Evolutionary conservation across 2,113 vertebrate species (phyloP).

Genomic region (Macroglossus sobrinus): DNA sequence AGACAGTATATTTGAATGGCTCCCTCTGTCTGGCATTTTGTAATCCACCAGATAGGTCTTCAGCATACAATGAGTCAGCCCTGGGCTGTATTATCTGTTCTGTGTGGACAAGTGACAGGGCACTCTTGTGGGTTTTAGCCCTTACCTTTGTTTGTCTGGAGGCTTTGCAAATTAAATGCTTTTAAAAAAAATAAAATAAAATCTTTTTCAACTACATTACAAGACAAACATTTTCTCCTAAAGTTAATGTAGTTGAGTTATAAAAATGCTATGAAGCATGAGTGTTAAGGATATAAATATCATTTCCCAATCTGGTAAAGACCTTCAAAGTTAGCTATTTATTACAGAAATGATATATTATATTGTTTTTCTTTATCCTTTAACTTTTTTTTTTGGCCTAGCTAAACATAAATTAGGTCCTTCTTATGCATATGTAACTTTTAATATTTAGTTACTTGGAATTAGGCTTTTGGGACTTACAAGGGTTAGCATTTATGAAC

Average conservation of each 20-base stretch:
- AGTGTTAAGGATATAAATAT: constrained; percentile 27
- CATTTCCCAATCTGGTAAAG: background rate
- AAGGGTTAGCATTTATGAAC: background rate
- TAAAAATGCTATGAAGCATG: constrained; percentile 17
- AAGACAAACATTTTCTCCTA: constrained; percentile 1
- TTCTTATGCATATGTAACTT: background rate
- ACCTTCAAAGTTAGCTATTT: background rate
- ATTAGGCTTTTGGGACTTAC: background rate
- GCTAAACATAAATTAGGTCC: background rate
- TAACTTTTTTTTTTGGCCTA: background rate
- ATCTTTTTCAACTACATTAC: background rate
- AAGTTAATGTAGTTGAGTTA: background rate
- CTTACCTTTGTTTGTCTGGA: constrained; percentile 14
- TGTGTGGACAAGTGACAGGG: background rate
- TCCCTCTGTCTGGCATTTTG: constrained; percentile 12
- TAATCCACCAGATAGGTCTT: constrained; percentile 48
- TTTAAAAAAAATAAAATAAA: constrained; percentile 4
- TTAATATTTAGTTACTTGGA: background rate
- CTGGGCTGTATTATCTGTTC: background rate
- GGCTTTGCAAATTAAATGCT: background rate
- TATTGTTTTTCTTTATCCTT: background rate
- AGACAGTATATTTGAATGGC: background rate
- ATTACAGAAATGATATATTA: background rate
- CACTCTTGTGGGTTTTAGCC: background rate
- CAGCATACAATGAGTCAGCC: constrained; percentile 29